Percentiles rank a stretch among this genome's conserved stretches.
Conservation (phyloP, 2,888 invertebrate genomes). For the Anaspis maculata region DNA sequence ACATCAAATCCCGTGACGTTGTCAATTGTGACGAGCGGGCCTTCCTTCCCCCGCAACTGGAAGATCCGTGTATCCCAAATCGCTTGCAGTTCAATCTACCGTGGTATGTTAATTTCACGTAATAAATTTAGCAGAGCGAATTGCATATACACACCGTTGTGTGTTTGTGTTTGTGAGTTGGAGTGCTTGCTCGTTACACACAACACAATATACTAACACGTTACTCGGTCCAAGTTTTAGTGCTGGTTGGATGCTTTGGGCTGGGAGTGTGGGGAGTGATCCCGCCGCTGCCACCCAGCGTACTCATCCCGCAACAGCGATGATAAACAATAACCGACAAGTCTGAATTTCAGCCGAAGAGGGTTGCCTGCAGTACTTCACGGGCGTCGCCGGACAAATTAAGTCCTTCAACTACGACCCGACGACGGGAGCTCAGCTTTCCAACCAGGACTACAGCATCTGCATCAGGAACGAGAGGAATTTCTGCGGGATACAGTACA, state of each 20-base stretch:
- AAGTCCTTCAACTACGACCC: conserved; percentile 80
- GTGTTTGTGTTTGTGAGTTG: no score
- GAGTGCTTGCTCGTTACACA: no score
- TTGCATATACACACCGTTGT: no score
- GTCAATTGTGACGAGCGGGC: conserved; percentile 73
- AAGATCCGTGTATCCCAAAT: conserved; percentile 74
- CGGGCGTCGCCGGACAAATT: conserved; percentile 72
- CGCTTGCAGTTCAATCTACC: conserved; percentile 64
- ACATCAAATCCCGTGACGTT: conserved; percentile 70
- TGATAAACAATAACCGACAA: neutral
- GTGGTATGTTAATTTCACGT: conserved; percentile 43
- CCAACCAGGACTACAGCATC: conserved; percentile 83
- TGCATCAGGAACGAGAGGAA: conserved; percentile 78
- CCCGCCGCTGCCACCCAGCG: no score
- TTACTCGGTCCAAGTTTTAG: no score
- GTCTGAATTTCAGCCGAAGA: conserved; percentile 52
- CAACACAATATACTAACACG: no score
- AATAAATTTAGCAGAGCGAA: neutral
- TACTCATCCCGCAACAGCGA: no score
- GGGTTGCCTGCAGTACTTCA: conserved; percentile 71
- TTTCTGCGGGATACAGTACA: conserved; percentile 81
- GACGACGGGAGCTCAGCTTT: conserved; percentile 64
- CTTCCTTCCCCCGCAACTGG: conserved; percentile 66
- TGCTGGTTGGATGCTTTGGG: no score
- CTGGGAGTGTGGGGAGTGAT: no score